Evolutionary conservation across 2,113 vertebrate genomes (phyloP).

Genomic region (Macquaria ambigua): DNA sequence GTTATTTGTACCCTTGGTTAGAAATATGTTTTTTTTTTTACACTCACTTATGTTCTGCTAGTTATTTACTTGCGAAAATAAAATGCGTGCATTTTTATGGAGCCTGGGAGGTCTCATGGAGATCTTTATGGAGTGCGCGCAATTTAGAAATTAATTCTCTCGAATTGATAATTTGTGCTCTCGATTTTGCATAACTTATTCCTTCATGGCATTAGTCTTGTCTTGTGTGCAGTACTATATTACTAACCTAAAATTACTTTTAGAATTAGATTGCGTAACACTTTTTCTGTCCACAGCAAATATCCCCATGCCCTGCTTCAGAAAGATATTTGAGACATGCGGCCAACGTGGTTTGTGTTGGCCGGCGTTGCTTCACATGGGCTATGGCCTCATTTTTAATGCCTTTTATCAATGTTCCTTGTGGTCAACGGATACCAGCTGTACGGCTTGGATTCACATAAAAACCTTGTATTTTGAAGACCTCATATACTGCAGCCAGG

Average conservation of each 20-base stretch:
- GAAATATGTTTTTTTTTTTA: slow-evolving; percentile 4
- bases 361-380: slow-evolving; percentile 28
- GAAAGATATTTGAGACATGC: slow-evolving; percentile 28
- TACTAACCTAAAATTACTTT: slow-evolving; percentile 8
- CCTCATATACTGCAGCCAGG: slow-evolving; percentile 24
- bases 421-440: slow-evolving; percentile 50
- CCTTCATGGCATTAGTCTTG: neutral
- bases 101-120: neutral
- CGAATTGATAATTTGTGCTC: neutral
- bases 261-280: neutral
- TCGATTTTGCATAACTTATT: neutral
- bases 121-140: too few species aligned
- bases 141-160: neutral
- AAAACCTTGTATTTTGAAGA: slow-evolving; percentile 25
- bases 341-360: slow-evolving; percentile 45
- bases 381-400: slow-evolving; percentile 27
- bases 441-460: slow-evolving; percentile 30
- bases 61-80: neutral
- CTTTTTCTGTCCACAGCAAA: slow-evolving; percentile 1
- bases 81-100: neutral
- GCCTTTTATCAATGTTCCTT: slow-evolving; percentile 53
- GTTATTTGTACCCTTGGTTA: slow-evolving; percentile 6
- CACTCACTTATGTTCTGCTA: neutral
- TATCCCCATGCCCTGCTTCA: slow-evolving; percentile 5
- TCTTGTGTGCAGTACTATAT: neutral